Evolutionary conservation across 1,140 invertebrate species (phyloP).

Genomic region (Trichonephila clavata): DNA sequence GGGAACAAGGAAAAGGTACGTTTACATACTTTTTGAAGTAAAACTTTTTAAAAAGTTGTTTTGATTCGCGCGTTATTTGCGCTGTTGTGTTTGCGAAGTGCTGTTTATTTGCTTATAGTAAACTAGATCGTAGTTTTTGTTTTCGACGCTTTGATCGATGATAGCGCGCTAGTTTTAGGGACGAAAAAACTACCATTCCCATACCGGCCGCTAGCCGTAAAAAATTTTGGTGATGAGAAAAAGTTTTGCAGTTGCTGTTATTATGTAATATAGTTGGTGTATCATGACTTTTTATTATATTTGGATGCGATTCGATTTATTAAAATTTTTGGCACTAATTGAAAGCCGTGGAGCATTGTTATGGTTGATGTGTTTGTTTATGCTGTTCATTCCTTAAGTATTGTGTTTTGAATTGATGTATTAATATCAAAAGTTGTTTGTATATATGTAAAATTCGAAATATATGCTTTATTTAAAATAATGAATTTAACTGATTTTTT

Average conservation of each 20-base stretch:
- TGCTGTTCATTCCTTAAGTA: too few relatives aligned
- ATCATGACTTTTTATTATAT: not conserved
- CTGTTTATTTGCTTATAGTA: not conserved
- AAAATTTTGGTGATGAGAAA: not conserved
- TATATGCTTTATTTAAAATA: too few relatives aligned
- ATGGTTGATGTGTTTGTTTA: too few relatives aligned
- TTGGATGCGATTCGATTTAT: not conserved
- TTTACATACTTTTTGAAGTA: not conserved
- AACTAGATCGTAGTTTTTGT: not conserved
- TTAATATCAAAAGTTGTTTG: too few relatives aligned
- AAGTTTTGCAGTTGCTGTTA: not conserved
- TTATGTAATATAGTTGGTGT: not conserved
- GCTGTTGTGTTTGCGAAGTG: not conserved
- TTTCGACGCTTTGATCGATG: not conserved
- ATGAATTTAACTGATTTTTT: too few relatives aligned
- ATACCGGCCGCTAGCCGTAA: constrained; percentile 3
- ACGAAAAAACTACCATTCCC: not conserved
- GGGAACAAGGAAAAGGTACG: not conserved
- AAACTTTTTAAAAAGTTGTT: not conserved
- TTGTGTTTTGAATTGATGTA: too few relatives aligned
- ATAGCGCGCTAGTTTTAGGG: not conserved
- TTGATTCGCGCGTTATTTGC: not conserved
- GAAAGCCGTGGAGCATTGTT: not conserved
- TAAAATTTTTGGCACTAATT: not conserved
- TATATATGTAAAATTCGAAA: too few relatives aligned